Base-by-base conservation (phyloP, 2,113 vertebrate genomes). In the Pteruthius melanotis region DNA sequence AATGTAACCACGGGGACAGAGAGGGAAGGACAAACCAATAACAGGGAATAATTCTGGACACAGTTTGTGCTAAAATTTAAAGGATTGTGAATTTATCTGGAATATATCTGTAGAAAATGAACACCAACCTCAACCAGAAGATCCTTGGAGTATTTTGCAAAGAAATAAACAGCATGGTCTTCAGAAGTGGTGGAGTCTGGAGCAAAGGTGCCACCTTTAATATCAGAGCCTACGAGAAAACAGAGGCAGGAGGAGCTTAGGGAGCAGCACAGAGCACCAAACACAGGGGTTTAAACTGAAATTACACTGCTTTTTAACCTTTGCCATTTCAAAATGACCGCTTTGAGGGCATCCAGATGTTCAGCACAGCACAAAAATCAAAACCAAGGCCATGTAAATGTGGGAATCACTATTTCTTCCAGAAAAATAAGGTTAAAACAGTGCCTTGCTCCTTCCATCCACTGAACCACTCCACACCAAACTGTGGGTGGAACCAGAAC, bases 111-210 rank as follows among this genome's bases (percentile, higher is more conserved):
- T 22, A 30, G 27, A 82, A 31, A 93, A 85, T 15, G 33, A 57
- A 77, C 10, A 85, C 97, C 84, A 97, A 99, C 99, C 99, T 99
- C 98, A 88, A 99, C 98, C 75, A 99, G 95, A 59, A 98, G 98
- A 92, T 99, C 98, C 97, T 98, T 99, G 40, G 99, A 99, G 82
- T 99, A 99, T 92, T 98, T 99, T 87, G 97, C 98, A 97, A 99
- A 99, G 97, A 99, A 99, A 96, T 98, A 98, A 9, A 92, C 78
- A 40, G 97, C 97, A 19, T 98, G 99, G 47, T 99, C 99, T 97
- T 99, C 98, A 4, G 97, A 93, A 49, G 98, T 98, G 50, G 90
- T 90, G 50, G 98, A 97, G 77, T 99, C 98, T 18, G 98, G 97
- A 75, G 98, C 97, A 61, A 98, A 95, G 94, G 98, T 97, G 42